A percentile compares a stretch with the other conserved stretches of the same genome.
Evolutionary conservation across 2,113 vertebrate genomes (phyloP).

Genomic region (Catharus bicknelli): DNA sequence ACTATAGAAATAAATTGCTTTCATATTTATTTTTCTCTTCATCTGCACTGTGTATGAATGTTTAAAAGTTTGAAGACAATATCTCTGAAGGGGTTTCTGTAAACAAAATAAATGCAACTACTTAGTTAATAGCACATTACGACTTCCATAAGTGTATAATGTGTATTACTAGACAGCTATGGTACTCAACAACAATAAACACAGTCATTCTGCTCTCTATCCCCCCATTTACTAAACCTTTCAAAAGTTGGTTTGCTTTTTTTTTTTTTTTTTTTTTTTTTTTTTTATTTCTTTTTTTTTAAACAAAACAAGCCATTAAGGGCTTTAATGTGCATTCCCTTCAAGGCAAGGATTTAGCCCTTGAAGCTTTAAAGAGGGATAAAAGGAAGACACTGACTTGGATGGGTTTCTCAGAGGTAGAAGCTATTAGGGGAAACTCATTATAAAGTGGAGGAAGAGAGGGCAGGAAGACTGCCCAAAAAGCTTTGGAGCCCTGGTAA

Average conservation of each 20-base stretch:
- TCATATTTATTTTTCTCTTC: neutral
- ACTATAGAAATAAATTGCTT: neutral
- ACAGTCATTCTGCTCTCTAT: neutral
- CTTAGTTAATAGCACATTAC: neutral
- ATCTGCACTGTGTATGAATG: neutral
- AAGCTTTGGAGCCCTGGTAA: neutral
- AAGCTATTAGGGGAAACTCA: neutral
- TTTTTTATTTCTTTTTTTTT: too few species aligned
- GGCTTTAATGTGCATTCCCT: neutral
- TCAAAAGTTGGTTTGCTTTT: neutral
- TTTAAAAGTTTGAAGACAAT: neutral
- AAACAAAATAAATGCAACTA: neutral
- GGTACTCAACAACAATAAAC: neutral
- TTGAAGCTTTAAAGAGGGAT: neutral
- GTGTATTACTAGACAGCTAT: neutral
- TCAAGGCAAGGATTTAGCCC: neutral
- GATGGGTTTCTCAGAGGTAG: neutral
- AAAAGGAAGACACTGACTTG: neutral
- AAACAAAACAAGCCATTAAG: neutral
- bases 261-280: neutral
- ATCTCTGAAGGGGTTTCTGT: neutral
- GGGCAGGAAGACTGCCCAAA: neutral
- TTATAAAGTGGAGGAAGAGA: neutral
- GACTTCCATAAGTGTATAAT: neutral
- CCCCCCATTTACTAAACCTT: neutral